These are phyloP conservation scores for Monochamus saltuarius DNA, from an alignment of 1,140 invertebrate species.

Conservation along the genomic window DNA sequence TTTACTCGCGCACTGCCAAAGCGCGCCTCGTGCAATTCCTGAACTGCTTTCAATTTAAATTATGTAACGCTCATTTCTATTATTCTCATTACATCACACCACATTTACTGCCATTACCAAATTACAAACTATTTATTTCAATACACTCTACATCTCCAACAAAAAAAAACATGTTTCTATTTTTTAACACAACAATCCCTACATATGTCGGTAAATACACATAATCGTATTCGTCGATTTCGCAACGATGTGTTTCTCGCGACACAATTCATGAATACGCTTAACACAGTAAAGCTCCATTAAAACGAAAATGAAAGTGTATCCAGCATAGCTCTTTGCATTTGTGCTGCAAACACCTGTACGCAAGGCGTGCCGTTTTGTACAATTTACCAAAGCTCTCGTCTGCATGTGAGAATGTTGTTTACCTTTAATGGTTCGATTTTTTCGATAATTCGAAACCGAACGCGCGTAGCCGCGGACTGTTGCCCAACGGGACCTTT, in stretches of 20 bases:
- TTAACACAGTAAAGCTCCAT: too few species aligned
- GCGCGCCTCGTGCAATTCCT: constrained; percentile 42
- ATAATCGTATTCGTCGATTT: too few species aligned
- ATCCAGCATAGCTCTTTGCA: constrained; percentile 7
- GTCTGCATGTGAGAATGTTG: constrained; percentile 28
- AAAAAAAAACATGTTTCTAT: too few species aligned
- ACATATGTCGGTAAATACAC: too few species aligned
- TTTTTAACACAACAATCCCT: too few species aligned
- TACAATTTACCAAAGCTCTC: constrained; percentile 16
- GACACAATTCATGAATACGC: too few species aligned
- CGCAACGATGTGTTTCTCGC: too few species aligned
- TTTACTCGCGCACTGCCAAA: constrained; percentile 35
- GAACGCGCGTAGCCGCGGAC: too few species aligned
- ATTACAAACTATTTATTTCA: too few species aligned
- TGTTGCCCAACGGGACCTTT: too few species aligned
- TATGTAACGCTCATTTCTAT: constrained; percentile 43
- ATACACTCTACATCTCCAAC: too few species aligned
- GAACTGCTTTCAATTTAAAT: constrained; percentile 36
- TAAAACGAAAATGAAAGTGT: constrained; percentile 27
- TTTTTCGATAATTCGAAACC: not conserved
- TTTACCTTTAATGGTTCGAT: constrained; percentile 21
- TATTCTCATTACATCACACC: constrained; percentile 36
- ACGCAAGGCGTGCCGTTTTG: constrained; percentile 21
- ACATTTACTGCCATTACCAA: constrained; percentile 16
- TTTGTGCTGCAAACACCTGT: constrained; percentile 30